Evolutionary conservation across 2,113 vertebrate genomes (phyloP).

Genomic region (Sapayoa aenigma): DNA sequence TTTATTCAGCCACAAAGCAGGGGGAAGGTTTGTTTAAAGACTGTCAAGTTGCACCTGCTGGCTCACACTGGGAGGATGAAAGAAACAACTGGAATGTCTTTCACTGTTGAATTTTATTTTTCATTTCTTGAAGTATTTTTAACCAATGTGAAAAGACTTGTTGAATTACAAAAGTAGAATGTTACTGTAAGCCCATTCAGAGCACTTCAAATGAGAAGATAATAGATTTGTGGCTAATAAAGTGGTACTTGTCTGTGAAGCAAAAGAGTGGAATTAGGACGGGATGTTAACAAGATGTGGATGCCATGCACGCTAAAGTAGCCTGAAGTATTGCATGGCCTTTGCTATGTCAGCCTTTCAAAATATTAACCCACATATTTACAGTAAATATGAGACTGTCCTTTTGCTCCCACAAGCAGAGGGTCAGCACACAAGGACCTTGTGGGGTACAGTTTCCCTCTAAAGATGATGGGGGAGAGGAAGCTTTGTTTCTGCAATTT

Average conservation of each 20-base stretch:
- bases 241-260: conserved; percentile 64
- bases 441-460: fast-evolving
- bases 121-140: conserved; percentile 65
- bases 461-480: too few relatives aligned
- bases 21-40: conserved; percentile 73
- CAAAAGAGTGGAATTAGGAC: conserved; percentile 64
- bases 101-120: conserved; percentile 70
- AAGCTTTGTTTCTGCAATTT: neutral
- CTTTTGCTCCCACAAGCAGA: neutral
- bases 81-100: conserved; percentile 66
- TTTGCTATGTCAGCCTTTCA: neutral
- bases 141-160: conserved; percentile 60
- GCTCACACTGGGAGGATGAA: conserved; percentile 68
- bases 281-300: conserved; percentile 40
- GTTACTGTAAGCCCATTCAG: conserved; percentile 60
- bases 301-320: conserved; percentile 13
- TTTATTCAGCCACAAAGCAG: conserved; percentile 70
- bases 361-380: neutral
- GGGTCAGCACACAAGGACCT: neutral
- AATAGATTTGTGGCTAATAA: conserved; percentile 66
- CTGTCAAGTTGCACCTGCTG: conserved; percentile 69
- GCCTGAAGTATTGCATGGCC: neutral
- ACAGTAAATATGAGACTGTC: neutral
- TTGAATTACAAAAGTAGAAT: conserved; percentile 46
- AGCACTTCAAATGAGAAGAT: conserved; percentile 44